Base-by-base conservation (phyloP, 2,888 invertebrate genomes). In the Erpobdella octoculata region DNA sequence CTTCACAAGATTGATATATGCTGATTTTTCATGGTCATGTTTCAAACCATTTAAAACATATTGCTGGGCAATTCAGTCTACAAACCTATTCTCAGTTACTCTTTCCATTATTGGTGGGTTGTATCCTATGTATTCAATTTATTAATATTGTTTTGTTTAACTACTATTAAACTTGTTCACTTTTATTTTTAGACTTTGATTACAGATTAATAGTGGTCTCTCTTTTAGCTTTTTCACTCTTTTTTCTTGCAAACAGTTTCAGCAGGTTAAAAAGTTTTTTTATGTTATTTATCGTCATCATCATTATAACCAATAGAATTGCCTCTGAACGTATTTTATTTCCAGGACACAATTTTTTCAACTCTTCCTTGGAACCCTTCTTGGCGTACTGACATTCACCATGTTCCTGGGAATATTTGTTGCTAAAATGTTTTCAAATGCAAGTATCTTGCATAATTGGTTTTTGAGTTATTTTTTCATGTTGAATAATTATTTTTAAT, bases 361-460 rank as follows among this genome's bases (percentile, higher is more conserved):
- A 35, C 53, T 48, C 53, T 0, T 31, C 33, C 2, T 53, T 21
- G 68, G 68, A 18, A 53, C 53, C 3, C 12, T 46, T 25, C n/a
- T 68, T 31, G 68, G 68, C 0, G 48, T 41, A n/a, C 31, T 68
- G 53, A 12, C 36, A 3, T 68, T 53, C 36, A 68, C 53, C 21
- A 28, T 68, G 15, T 8, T 68, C 48, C 8, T 53, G 31, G 21
- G 46, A 33, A 12, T 53, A n/a, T 35, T 68, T 33, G 18, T 68
- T 48, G 68, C 48, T 8, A 68, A 33, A 18, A 0, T 53, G 9
- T 53, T 68, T 31, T 31, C 68, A 8, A 68, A 33, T 35, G 68
- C 53, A 48, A 28, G 33, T 53, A 18, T 67, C 46, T 64, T 35
- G 12, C 0, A 2, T 33, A n/a, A n/a, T n/a, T n/a, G n/a, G n/a